A percentile compares a stretch with the other conserved stretches of the same genome.
These are phyloP conservation scores for Aeoliscus strigatus DNA, from an alignment of 2,797 vertebrate species.

Conservation along the genomic window DNA sequence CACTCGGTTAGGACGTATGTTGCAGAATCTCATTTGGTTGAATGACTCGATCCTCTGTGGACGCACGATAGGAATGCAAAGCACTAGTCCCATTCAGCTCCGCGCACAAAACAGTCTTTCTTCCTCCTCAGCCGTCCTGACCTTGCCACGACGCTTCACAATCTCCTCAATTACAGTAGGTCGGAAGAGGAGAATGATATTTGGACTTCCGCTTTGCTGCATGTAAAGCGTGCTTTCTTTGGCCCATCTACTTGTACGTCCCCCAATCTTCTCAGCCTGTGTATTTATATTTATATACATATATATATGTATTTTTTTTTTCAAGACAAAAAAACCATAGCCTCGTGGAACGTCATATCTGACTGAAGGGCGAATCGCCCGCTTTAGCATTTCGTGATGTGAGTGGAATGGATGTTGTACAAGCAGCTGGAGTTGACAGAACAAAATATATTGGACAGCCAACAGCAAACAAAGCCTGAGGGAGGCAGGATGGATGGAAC, in stretches of 20 bases:
- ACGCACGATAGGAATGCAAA: conserved; percentile 66
- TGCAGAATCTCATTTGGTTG: conserved; percentile 66
- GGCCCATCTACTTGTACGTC: conserved; percentile 32
- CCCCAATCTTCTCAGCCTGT: conserved; percentile 51
- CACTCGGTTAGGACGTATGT: conserved; percentile 55
- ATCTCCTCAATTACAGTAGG: conserved; percentile 68
- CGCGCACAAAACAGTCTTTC: conserved; percentile 64
- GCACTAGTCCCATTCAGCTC: conserved; percentile 49
- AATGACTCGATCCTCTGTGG: conserved; percentile 61
- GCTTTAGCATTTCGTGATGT: conserved; percentile 41
- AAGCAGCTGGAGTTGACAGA: conserved; percentile 40
- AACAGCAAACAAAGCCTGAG: conserved; percentile 40
- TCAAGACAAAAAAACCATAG: no score
- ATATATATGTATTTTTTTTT: no score
- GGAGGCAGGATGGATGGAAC: conserved; percentile 33
- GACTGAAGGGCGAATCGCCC: conserved; percentile 26
- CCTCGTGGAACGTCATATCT: conserved; percentile 43
- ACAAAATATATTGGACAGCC: conserved; percentile 43
- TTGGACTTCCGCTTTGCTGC: conserved; percentile 51
- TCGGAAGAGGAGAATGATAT: conserved; percentile 47
- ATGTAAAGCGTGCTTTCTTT: conserved; percentile 56
- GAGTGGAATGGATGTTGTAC: conserved; percentile 47
- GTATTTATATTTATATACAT: conserved; percentile 52
- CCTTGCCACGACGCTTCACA: conserved; percentile 56
- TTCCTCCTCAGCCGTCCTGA: conserved; percentile 54